Conservation (phyloP, 2,888 invertebrate genomes). For the Globia sparganii region DNA sequence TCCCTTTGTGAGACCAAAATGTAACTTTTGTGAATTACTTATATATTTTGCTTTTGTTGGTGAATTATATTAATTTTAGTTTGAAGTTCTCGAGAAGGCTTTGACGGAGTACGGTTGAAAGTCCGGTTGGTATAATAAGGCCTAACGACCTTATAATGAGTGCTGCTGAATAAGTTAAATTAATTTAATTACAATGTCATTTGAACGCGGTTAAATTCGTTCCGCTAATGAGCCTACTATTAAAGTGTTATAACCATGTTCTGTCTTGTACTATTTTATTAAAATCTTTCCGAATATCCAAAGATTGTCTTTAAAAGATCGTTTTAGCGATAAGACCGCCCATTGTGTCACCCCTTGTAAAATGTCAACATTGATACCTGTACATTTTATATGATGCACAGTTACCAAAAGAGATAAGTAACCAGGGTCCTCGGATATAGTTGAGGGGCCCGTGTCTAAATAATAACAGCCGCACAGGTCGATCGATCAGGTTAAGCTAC, state of each 20-base stretch:
- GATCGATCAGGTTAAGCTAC: no score
- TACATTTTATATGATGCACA: no score
- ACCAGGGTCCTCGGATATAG: no score
- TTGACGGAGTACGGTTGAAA: neutral
- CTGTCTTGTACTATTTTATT: neutral
- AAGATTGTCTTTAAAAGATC: neutral
- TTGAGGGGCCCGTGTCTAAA: no score
- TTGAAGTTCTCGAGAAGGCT: neutral
- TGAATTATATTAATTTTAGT: slow-evolving; percentile 26
- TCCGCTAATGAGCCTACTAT: neutral
- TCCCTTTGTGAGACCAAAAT: slow-evolving; percentile 73
- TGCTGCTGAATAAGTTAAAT: neutral
- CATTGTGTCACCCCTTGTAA: neutral
- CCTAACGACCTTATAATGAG: slow-evolving; percentile 1
- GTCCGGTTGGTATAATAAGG: neutral
- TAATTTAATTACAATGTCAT: slow-evolving; percentile 1
- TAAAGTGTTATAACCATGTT: neutral
- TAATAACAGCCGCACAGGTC: no score
- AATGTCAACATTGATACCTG: no score
- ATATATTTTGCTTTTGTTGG: slow-evolving; percentile 63
- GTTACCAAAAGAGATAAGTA: no score
- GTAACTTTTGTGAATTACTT: slow-evolving; percentile 66
- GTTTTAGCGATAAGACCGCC: neutral
- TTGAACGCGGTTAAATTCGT: neutral
- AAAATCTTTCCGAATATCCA: neutral